phyloP scores from a whole-genome alignment of 2,113 vertebrate species.

The Aviceda subcristata region DNA sequence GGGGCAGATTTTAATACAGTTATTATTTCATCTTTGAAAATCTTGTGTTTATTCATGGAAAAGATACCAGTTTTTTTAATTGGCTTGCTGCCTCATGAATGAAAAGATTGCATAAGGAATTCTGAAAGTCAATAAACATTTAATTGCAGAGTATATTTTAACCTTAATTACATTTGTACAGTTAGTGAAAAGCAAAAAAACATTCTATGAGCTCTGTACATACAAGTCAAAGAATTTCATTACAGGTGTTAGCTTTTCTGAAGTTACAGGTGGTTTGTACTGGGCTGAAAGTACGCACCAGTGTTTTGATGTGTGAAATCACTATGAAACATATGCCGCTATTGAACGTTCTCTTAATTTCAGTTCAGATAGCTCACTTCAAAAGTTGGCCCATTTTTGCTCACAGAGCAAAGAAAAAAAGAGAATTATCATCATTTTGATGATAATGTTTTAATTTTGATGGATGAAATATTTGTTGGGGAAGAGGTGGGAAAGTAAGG shows the following conservation, averaged over 20 bases:
- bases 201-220: neutral
- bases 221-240: neutral
- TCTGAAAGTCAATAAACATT: neutral
- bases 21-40: neutral
- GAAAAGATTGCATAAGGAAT: neutral
- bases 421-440: neutral
- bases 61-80: neutral
- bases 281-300: neutral
- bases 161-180: neutral
- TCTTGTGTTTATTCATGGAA: neutral
- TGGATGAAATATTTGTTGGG: neutral
- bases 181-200: neutral
- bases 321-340: neutral
- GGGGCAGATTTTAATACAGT: neutral
- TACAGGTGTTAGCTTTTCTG: neutral
- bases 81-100: neutral
- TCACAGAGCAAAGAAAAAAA: neutral
- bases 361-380: neutral
- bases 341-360: neutral
- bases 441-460: neutral
- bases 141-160: neutral
- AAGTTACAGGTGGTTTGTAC: neutral
- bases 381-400: neutral
- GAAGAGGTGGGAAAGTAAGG: neutral
- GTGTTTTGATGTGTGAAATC: neutral